A percentile compares a stretch with the other conserved stretches of the same genome.
Evolutionary conservation across 2,113 vertebrate species (phyloP).

Genomic region (Protobothrops flavoviridis): DNA sequence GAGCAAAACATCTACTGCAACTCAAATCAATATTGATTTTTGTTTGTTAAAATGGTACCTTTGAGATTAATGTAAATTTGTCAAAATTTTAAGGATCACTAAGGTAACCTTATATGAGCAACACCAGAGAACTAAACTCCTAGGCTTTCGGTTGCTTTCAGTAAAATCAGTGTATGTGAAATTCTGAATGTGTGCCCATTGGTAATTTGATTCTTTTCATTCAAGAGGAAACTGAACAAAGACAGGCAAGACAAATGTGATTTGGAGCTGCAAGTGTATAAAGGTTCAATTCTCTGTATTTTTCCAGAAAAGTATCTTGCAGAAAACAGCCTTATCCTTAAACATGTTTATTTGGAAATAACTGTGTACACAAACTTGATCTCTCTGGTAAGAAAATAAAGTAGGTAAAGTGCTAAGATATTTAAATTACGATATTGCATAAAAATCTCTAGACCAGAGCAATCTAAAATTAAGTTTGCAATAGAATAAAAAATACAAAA

Average conservation of each 20-base stretch:
- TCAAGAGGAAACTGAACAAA: background rate
- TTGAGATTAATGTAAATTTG: background rate
- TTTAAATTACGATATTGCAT: background rate
- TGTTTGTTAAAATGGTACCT: background rate
- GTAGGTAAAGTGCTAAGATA: background rate
- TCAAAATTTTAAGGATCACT: background rate
- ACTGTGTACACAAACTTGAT: background rate
- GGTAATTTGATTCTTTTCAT: background rate
- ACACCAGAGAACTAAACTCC: background rate
- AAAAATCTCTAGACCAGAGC: background rate
- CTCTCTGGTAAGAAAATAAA: background rate
- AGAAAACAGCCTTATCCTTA: background rate
- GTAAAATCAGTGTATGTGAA: background rate
- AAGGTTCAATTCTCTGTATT: background rate
- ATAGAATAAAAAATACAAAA: background rate
- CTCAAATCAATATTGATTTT: conserved; percentile 4
- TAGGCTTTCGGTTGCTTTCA: background rate
- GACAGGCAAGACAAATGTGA: background rate
- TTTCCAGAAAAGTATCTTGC: background rate
- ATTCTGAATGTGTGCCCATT: background rate
- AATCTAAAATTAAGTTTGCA: background rate
- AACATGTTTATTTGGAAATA: background rate
- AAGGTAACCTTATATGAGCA: background rate
- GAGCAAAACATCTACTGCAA: conserved; percentile 10
- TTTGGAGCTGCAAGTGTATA: background rate